Percentiles rank a stretch among this genome's conserved stretches.
These are phyloP conservation scores for Pholis gunnellus DNA, from an alignment of 2,113 vertebrate genomes.

Conservation along the genomic window DNA sequence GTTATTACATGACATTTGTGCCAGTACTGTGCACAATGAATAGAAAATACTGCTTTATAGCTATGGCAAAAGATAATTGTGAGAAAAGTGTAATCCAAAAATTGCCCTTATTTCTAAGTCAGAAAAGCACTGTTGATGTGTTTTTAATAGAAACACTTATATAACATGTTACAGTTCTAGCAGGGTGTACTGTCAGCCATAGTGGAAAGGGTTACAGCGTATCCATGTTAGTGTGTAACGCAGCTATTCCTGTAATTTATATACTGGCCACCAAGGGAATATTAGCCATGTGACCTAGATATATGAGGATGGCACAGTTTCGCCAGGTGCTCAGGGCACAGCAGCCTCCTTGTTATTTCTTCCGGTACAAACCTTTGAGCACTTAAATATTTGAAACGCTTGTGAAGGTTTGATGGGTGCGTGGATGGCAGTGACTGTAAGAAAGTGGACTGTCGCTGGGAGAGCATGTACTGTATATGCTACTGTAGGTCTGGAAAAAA, in stretches of 20 bases:
- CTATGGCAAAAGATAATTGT: constrained; percentile 1
- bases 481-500: neutral
- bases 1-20: constrained; percentile 2
- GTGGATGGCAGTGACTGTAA: constrained; percentile 39
- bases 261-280: constrained; percentile 51
- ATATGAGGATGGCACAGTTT: constrained; percentile 68
- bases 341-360: constrained; percentile 69
- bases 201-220: constrained; percentile 20
- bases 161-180: constrained; percentile 30
- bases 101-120: constrained; percentile 9
- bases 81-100: constrained; percentile 17
- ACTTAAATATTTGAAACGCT: constrained; percentile 81
- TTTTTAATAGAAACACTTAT: constrained; percentile 50
- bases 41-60: constrained; percentile 4
- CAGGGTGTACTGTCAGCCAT: constrained; percentile 42
- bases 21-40: neutral
- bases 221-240: constrained; percentile 34
- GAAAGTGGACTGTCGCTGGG: constrained; percentile 49
- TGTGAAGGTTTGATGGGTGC: constrained; percentile 77
- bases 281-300: constrained; percentile 56
- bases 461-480: constrained; percentile 7
- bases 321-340: constrained; percentile 62
- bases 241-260: constrained; percentile 54
- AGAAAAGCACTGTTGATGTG: constrained; percentile 27
- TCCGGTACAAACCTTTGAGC: constrained; percentile 61